A percentile compares a stretch with the other conserved stretches of the same genome.
phyloP scores from a whole-genome alignment of 2,113 vertebrate genomes.

The Calyptomena viridis region DNA sequence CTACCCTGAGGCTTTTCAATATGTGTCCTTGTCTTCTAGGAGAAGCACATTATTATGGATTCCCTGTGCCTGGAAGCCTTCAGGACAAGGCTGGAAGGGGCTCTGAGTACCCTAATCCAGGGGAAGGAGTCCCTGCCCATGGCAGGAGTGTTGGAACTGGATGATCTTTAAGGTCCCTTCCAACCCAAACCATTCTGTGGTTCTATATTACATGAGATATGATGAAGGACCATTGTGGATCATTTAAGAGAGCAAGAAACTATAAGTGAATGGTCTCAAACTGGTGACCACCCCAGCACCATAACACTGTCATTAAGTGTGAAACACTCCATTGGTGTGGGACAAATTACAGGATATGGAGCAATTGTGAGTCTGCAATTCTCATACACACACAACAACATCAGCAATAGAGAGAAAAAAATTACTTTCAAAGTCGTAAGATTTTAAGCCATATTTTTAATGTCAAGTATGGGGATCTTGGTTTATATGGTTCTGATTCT shows the following conservation, averaged over 20 bases:
- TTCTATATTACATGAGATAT: not conserved
- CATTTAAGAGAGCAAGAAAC: not conserved
- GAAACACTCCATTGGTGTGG: not conserved
- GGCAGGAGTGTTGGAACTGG: not conserved
- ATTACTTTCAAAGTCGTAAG: not conserved
- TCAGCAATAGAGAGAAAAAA: accelerated
- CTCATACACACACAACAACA: not conserved
- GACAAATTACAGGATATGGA: not conserved
- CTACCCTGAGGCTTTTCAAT: not conserved
- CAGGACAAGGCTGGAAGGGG: not conserved
- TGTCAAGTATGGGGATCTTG: not conserved
- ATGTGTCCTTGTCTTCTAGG: not conserved
- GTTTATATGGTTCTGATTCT: not conserved
- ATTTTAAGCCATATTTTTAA: not conserved
- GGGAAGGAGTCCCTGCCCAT: not conserved
- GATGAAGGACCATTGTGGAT: not conserved
- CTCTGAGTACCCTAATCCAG: not conserved
- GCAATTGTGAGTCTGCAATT: not conserved
- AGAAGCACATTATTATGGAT: not conserved
- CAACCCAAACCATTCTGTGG: not conserved
- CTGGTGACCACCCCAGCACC: not conserved
- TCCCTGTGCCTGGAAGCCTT: not conserved
- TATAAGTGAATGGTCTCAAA: not conserved
- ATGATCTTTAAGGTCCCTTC: not conserved
- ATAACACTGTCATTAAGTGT: not conserved